phyloP scores from a whole-genome alignment of 2,888 invertebrate genomes.

The Incurvaria masculella region DNA sequence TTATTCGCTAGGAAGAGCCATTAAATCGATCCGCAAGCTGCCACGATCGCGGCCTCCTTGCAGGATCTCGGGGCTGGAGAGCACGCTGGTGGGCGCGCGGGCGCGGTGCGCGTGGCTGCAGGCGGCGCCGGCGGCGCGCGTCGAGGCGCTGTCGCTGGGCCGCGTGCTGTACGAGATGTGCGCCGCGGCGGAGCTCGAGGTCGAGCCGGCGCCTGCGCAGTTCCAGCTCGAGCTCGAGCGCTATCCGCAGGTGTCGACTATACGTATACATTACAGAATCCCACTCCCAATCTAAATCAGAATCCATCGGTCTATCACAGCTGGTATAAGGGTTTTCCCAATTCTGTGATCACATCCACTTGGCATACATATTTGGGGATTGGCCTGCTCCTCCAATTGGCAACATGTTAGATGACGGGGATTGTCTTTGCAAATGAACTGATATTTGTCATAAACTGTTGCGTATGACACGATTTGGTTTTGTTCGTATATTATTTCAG shows the following conservation, averaged over 20 bases:
- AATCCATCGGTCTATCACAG: neutral
- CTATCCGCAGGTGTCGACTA: constrained; percentile 73
- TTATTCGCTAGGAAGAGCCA: too few species aligned
- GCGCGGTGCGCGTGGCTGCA: constrained; percentile 48
- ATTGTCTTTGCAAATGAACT: too few species aligned
- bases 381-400: too few species aligned
- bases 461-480: too few species aligned
- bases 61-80: constrained; percentile 84
- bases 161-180: constrained; percentile 91
- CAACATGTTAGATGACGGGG: too few species aligned
- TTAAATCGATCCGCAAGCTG: too few species aligned
- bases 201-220: constrained; percentile 69
- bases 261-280: constrained; percentile 18
- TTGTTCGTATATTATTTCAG: too few species aligned
- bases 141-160: constrained; percentile 65
- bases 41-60: too few species aligned
- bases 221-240: constrained; percentile 65
- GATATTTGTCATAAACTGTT: too few species aligned
- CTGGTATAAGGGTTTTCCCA: neutral
- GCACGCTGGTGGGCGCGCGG: constrained; percentile 73
- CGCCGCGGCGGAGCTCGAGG: constrained; percentile 75
- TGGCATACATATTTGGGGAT: constrained; percentile 2
- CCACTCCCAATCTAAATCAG: neutral
- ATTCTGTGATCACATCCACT: neutral
- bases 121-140: constrained; percentile 33